A percentile compares a stretch with the other conserved stretches of the same genome.
Evolutionary conservation across 1,140 invertebrate species (phyloP).

Genomic region (Potamilus streckersoni): DNA sequence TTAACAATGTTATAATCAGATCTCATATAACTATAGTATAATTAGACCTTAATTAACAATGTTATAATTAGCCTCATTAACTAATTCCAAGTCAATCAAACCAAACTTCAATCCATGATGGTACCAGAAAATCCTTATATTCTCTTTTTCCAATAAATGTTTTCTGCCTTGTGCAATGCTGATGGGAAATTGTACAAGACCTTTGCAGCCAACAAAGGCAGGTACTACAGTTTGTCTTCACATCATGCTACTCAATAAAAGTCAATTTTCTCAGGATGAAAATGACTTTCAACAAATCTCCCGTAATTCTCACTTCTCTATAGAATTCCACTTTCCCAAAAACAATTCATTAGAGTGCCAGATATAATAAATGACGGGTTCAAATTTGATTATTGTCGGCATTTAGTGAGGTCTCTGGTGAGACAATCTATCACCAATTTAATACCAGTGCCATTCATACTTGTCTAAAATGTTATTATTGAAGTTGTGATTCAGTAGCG

Average conservation of each 20-base stretch:
- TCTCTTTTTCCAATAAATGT: too few relatives aligned
- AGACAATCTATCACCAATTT: slow-evolving; percentile 47
- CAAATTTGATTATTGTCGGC: slow-evolving; percentile 50
- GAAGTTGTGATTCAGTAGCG: slow-evolving; percentile 34
- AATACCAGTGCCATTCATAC: slow-evolving; percentile 46
- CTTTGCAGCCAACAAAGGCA: too few relatives aligned
- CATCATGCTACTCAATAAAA: slow-evolving; percentile 20
- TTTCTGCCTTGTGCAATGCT: too few relatives aligned
- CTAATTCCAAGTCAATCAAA: too few relatives aligned
- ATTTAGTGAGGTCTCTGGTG: slow-evolving; percentile 45
- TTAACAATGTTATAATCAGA: too few relatives aligned
- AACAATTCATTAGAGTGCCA: slow-evolving; percentile 46
- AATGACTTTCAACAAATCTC: slow-evolving; percentile 31
- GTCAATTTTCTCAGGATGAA: slow-evolving; percentile 31
- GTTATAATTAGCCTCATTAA: too few relatives aligned
- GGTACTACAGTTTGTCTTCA: too few relatives aligned
- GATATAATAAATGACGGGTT: slow-evolving; percentile 40
- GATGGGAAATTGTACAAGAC: too few relatives aligned
- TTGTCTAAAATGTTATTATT: slow-evolving; percentile 44
- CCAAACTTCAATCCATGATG: too few relatives aligned
- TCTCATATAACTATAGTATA: too few relatives aligned
- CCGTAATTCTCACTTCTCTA: slow-evolving; percentile 9
- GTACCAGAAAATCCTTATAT: too few relatives aligned
- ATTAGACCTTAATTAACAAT: too few relatives aligned
- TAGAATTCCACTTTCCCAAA: slow-evolving; percentile 21